Base-by-base conservation (phyloP, 2,113 vertebrate species). In the Callorhinus ursinus region DNA sequence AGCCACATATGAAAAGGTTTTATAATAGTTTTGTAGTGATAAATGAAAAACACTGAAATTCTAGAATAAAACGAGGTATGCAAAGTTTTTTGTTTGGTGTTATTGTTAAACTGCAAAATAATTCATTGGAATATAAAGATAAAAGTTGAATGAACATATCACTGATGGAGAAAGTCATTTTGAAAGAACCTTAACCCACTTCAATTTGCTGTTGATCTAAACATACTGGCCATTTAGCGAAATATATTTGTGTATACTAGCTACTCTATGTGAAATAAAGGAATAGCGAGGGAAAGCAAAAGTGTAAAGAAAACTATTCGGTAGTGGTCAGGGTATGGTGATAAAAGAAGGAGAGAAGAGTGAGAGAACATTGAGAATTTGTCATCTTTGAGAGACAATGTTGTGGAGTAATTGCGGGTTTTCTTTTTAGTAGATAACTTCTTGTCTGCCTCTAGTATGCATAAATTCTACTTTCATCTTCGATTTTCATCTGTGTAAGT, bases 1-100 rank as follows among this genome's bases (percentile, higher is more conserved):
- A 93, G 19, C 16, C 83, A 28, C 14, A 39, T 53, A 55, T 26
- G n/a, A 42, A 88, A 91, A 83, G 42, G 28, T 82, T 91, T 92
- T 93, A 31, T 77, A 85, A 57, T 61, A 59, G 19, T 42, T 94
- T 88, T 87, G 2, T 72, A 92, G 55, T 53, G 63, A n/a, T 81
- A 90, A 92, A 79, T 91, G 69, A 31, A 88, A 91, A 91, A 74
- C 33, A 80, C 53, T 88, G 42, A 90, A 96, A 69, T 96, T 87
- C 65, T 93, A 49, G 57, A 77, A 33, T 77, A 42, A 87, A 86
- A 61, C 16, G 67, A 31, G 42, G 18, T 42, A 67, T 87, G 12
- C 22, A 46, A 82, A n/a, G 16, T 36, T 74, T 95, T 89, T 67
- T 83, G 9, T 77, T 92, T 92, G 83, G 3, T 42, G 24, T 39